Conservation (phyloP, 2,113 vertebrate species). For the Bagarius yarrelli region DNA sequence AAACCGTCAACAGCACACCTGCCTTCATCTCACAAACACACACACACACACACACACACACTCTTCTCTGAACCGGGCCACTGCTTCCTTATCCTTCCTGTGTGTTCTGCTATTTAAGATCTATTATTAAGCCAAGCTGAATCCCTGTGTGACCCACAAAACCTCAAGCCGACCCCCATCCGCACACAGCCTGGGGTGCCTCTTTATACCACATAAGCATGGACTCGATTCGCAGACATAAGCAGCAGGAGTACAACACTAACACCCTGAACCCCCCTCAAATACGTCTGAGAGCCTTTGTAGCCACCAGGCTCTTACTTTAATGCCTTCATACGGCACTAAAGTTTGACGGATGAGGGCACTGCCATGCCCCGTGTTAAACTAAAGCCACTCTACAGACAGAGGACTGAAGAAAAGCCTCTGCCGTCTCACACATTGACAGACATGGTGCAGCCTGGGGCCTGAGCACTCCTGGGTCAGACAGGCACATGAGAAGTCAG, state of each 20-base stretch:
- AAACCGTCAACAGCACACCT: slow-evolving; percentile 69
- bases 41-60: slow-evolving; percentile 33
- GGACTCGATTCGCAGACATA: slow-evolving; percentile 4
- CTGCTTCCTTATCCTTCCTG: not conserved
- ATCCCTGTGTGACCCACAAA: slow-evolving; percentile 7
- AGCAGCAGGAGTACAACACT: slow-evolving; percentile 22
- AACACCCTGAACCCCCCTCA: not conserved
- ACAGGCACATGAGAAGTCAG: not conserved
- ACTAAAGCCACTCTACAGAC: not conserved
- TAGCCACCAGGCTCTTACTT: not conserved
- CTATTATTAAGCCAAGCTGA: not conserved
- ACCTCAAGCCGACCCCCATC: slow-evolving; percentile 14
- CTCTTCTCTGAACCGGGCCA: slow-evolving; percentile 6
- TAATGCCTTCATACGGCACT: not conserved
- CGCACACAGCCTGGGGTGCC: slow-evolving; percentile 10
- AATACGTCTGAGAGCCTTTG: not conserved
- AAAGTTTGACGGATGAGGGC: slow-evolving; percentile 1
- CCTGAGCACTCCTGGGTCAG: slow-evolving; percentile 6
- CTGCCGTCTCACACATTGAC: slow-evolving; percentile 22
- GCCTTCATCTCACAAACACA: slow-evolving; percentile 49
- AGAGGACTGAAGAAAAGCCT: slow-evolving; percentile 1
- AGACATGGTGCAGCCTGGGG: slow-evolving; percentile 31
- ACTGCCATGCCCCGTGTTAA: slow-evolving; percentile 13
- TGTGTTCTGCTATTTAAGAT: slow-evolving; percentile 10
- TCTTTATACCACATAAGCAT: slow-evolving; percentile 27